phyloP scores from a whole-genome alignment of 1,140 invertebrate genomes.

The Magallana ariakensis region DNA sequence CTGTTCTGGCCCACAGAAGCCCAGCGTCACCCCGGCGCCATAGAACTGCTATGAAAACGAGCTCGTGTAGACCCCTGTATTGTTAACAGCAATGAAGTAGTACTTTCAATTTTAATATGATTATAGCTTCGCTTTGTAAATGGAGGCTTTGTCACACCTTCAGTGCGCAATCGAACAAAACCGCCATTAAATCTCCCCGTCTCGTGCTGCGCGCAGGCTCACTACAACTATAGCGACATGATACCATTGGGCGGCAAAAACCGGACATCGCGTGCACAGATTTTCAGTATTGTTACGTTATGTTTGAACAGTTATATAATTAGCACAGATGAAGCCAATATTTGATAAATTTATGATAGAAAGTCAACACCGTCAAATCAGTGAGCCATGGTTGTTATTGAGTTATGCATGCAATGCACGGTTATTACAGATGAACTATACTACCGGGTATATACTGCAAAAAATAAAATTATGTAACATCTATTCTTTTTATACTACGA shows the following conservation, averaged over 20 bases:
- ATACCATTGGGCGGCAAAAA: not conserved
- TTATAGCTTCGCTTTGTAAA: slow-evolving; percentile 21
- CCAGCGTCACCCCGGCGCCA: slow-evolving; percentile 12
- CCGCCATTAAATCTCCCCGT: not conserved
- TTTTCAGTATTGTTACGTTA: too few relatives aligned
- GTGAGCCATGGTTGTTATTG: too few relatives aligned
- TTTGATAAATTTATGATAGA: too few relatives aligned
- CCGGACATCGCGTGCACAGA: too few relatives aligned
- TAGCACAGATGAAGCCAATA: too few relatives aligned
- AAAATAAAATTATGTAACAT: too few relatives aligned
- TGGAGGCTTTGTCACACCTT: slow-evolving; percentile 18
- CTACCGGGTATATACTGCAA: too few relatives aligned
- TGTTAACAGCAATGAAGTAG: not conserved
- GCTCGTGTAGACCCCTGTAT: slow-evolving; percentile 3
- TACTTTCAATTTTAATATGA: slow-evolving; percentile 36
- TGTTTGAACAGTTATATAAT: too few relatives aligned
- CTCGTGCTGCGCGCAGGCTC: not conserved
- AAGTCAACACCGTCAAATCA: too few relatives aligned
- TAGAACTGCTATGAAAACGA: slow-evolving; percentile 3
- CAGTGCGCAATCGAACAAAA: slow-evolving; percentile 25
- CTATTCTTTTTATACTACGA: too few relatives aligned
- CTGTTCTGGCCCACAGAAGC: not conserved
- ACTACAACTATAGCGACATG: not conserved
- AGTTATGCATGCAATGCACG: too few relatives aligned
- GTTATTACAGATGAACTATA: too few relatives aligned